Conservation (phyloP, 2,888 invertebrate genomes). For the Elmis aenea region DNA sequence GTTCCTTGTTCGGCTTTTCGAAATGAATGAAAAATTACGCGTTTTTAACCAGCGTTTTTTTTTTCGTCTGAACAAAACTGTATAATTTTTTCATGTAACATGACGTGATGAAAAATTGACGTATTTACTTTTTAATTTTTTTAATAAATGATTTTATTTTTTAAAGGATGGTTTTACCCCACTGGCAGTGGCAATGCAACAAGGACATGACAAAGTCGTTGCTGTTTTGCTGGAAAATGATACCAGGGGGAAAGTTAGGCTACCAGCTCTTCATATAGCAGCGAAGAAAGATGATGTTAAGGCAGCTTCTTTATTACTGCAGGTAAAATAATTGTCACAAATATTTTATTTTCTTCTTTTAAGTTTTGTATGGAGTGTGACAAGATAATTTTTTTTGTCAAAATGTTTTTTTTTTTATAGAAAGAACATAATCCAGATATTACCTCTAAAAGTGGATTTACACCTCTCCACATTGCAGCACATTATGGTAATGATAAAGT, state of each 20-base stretch:
- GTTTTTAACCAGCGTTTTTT: not conserved
- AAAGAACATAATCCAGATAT: slow-evolving; percentile 97
- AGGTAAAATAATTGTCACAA: slow-evolving; percentile 53
- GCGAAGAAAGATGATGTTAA: slow-evolving; percentile 98
- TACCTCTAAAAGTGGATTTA: slow-evolving; percentile 96
- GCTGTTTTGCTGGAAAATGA: slow-evolving; percentile 94
- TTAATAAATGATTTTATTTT: too few relatives aligned
- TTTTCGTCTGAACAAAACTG: not conserved
- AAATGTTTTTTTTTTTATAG: slow-evolving; percentile 47
- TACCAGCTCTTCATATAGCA: slow-evolving; percentile 96
- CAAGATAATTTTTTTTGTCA: not conserved
- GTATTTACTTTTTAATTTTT: not conserved
- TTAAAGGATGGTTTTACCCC: slow-evolving; percentile 94
- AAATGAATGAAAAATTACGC: too few relatives aligned
- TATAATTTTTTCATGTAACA: not conserved
- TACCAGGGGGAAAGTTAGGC: slow-evolving; percentile 88
- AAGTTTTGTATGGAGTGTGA: too few relatives aligned
- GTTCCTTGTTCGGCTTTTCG: too few relatives aligned
- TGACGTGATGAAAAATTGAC: not conserved
- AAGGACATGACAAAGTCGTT: slow-evolving; percentile 95
- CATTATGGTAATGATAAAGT: slow-evolving; percentile 98
- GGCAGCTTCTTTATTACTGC: slow-evolving; percentile 85
- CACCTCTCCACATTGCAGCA: slow-evolving; percentile 95
- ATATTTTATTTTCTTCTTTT: too few relatives aligned
- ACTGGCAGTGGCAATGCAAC: slow-evolving; percentile 98